A percentile compares a stretch with the other conserved stretches of the same genome.
Conservation (phyloP, 2,888 invertebrate species). For the Zaprionus obscuricornis region DNA sequence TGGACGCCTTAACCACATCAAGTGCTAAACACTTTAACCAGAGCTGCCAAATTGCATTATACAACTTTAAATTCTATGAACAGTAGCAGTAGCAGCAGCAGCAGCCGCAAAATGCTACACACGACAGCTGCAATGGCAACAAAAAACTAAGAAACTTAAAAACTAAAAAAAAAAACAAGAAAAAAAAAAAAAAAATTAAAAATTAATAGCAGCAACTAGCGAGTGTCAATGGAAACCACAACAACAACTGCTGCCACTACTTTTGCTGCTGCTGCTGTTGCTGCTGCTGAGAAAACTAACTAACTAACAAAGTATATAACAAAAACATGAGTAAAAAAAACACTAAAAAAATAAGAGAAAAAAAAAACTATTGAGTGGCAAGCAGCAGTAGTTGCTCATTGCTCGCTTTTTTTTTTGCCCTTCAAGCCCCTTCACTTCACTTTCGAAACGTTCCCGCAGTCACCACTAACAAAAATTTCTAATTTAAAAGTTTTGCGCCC, state of each 20-base stretch:
- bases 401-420: constrained; percentile 13
- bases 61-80: constrained; percentile 59
- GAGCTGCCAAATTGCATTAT: constrained; percentile 63
- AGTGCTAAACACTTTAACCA: constrained; percentile 48
- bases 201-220: constrained; percentile 77
- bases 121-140: constrained; percentile 37
- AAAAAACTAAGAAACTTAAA: constrained; percentile 6
- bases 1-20: constrained; percentile 41
- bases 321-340: constrained; percentile 38
- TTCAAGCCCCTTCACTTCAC: constrained; percentile 11
- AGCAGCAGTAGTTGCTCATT: constrained; percentile 38
- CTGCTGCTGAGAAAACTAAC: constrained; percentile 65
- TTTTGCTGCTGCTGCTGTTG: constrained; percentile 16
- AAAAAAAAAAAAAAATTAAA: constrained; percentile 52
- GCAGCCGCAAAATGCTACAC: constrained; percentile 53
- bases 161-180: constrained; percentile 2
- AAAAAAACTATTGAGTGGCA: constrained; percentile 70
- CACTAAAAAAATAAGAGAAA: constrained; percentile 8
- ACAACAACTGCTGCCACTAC: constrained; percentile 38
- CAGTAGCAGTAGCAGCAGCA: constrained; percentile 10
- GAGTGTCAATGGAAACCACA: constrained; percentile 70
- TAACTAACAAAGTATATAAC: constrained; percentile 72
- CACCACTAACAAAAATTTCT: constrained; percentile 75
- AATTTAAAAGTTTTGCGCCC: constrained; percentile 77
- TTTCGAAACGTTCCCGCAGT: constrained; percentile 8